Evolutionary conservation across 1,140 invertebrate species (phyloP), one percentile per base, ranked within the genome.

Genomic region (Papilio glaucus): DNA sequence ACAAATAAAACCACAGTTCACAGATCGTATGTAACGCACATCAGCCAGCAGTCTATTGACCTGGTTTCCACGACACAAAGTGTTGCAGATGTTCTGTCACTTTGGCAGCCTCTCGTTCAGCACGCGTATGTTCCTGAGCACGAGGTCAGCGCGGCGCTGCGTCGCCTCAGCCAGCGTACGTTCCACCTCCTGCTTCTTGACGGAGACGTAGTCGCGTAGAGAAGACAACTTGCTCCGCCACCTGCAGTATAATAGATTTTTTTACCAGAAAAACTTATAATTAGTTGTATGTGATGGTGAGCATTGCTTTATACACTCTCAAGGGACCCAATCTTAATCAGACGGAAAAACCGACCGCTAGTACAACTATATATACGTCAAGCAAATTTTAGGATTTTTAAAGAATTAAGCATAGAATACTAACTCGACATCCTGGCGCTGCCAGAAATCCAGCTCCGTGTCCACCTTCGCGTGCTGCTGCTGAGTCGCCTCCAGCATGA

Each of bases 401-500:
- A 33, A 33, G 29, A 33, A 33, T 33, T 6, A 74, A 69, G 13
- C 13, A 13, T 13, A 6, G 15, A 49, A 65, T 9, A 85, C 83
- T 80, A 13, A 88, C 84, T 68, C 72, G 0, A 45, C 41, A 10
- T 85, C 79, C 77, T 86, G 80, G 15, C 78, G 69, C 76, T 79
- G 72, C 84, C 81, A 85, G 70, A 81, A 81, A 8, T 74, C 49
- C 9, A 83, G 78, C 9, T 87, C 83, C 0, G 68, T 49, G 1
- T 86, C 76, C 0, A 76, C 67, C 8, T 61, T 57, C 7, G 10
- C 18, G 62, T 85, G 78, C 21, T 78, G 42, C 6, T 78, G 75
- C 39, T 75, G 79, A 2, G 73, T 41, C 0, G 53, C 70, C 18
- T 39, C 13, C 57, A 81, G 62, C n/a, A 53, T 74, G n/a, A 82